Base-by-base conservation (phyloP, 2,113 vertebrate genomes). In the Larimichthys crocea region DNA sequence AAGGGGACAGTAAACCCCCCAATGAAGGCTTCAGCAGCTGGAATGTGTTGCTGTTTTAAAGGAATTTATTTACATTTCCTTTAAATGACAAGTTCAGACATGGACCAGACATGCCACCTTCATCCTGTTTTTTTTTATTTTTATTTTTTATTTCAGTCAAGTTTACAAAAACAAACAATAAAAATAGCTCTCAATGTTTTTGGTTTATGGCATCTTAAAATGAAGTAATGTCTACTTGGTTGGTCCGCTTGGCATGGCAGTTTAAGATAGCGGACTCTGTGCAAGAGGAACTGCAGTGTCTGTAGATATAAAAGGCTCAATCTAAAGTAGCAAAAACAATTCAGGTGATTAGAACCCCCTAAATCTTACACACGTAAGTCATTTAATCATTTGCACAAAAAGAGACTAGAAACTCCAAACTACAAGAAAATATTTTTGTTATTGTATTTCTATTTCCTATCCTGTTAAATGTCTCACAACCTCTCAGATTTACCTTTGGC, bases 101-200 rank as follows among this genome's bases (percentile, higher is more conserved):
- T 64, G 5, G n/a, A 76, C 0, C 31, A 49, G 52, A 75, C 10
- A 3, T 10, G 35, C 14, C 26, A 64, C 20, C 16, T 50, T 64
- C 59, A 26, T 24, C 22, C 10, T 22, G 35, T 19, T 64, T 46
- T 64, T 46, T 59, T 75, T 46, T 46, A 70, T 60, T 61, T 35
- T 22, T 35, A 29, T 44, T 59, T 44, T 59, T 75, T 46, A 56
- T 74, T 60, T 64, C 44, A 75, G 76, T 11, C 44, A 49, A 44
- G 3, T 20, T 12, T 12, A 61, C 44, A 56, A 29, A 42, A n/a
- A 44, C 42, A 62, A 31, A 31, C 31, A 31, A 31, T 31, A 31
- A 2, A 3, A 3, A 3, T 52, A 42, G 19, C 48, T 72, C 48
- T 46, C 48, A 61, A 10, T 4, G 1, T 17, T 70, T 74, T 61